Evolutionary conservation across 92 coral and sea anemone genomes (phyloP).

Genomic region (Muricea muricata): DNA sequence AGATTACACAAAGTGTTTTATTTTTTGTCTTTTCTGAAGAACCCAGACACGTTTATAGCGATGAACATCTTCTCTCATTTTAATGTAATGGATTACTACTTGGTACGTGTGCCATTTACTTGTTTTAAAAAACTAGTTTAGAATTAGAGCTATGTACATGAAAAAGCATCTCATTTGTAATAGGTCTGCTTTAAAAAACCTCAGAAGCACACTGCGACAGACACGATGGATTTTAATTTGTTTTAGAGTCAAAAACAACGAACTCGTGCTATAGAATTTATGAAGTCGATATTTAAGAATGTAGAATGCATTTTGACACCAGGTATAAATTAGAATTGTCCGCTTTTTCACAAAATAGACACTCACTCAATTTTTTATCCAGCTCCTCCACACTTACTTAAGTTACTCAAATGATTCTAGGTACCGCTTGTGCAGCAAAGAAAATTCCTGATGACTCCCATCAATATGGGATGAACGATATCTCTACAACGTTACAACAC

Average conservation of each 20-base stretch:
- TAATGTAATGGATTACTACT: constrained; percentile 69
- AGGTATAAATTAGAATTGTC: constrained; percentile 51
- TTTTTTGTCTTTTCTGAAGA: constrained; percentile 51
- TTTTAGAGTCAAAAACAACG: constrained; percentile 87
- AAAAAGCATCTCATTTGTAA: no score
- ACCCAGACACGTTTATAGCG: constrained; percentile 67
- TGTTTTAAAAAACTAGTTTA: no score
- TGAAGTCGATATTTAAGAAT: constrained; percentile 74
- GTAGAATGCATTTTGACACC: constrained; percentile 93
- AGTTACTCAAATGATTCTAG: constrained; percentile 33
- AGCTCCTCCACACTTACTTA: no score
- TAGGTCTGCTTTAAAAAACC: no score
- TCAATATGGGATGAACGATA: constrained; percentile 75
- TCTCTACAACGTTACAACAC: constrained; percentile 43
- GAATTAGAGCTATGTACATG: no score
- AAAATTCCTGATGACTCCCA: constrained; percentile 73
- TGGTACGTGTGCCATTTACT: constrained; percentile 69
- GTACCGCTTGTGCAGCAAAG: constrained; percentile 75
- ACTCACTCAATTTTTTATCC: no score
- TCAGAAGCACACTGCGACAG: no score
- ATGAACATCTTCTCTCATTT: constrained; percentile 29
- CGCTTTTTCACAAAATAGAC: background rate
- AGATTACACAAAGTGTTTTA: background rate
- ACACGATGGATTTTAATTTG: background rate
- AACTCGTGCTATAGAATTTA: constrained; percentile 83